Evolutionary conservation across 2,797 vertebrate genomes (phyloP).

Genomic region (Falco concolor): DNA sequence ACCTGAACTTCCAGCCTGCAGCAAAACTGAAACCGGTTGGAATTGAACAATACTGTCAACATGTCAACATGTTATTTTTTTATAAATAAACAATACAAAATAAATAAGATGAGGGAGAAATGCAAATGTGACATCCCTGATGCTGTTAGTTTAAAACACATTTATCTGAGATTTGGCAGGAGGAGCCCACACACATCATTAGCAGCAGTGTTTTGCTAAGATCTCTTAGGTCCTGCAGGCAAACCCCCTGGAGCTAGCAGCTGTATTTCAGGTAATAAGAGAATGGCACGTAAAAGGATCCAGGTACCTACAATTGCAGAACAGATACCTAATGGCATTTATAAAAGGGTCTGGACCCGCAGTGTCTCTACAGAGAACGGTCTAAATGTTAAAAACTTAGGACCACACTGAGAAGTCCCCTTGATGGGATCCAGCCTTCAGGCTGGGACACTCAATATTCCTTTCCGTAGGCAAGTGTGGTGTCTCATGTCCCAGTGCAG

Average conservation of each 20-base stretch:
- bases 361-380: background rate
- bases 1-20: background rate
- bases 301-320: background rate
- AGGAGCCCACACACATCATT: background rate
- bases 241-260: background rate
- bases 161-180: background rate
- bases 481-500: background rate
- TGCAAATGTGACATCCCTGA: background rate
- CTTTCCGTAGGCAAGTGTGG: background rate
- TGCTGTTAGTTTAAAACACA: background rate
- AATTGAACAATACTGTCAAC: background rate
- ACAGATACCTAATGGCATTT: background rate
- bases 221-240: background rate
- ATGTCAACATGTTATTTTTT: background rate
- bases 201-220: background rate
- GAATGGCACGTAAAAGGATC: background rate
- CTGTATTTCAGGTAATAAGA: background rate
- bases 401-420: fast-evolving
- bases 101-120: background rate
- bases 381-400: background rate
- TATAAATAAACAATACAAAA: background rate
- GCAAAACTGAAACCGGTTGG: background rate
- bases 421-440: background rate
- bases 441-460: background rate
- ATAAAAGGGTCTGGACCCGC: background rate